Percentiles rank a stretch among this genome's conserved stretches.
phyloP scores from a whole-genome alignment of 2,113 vertebrate species.

The Holacanthus passer region DNA sequence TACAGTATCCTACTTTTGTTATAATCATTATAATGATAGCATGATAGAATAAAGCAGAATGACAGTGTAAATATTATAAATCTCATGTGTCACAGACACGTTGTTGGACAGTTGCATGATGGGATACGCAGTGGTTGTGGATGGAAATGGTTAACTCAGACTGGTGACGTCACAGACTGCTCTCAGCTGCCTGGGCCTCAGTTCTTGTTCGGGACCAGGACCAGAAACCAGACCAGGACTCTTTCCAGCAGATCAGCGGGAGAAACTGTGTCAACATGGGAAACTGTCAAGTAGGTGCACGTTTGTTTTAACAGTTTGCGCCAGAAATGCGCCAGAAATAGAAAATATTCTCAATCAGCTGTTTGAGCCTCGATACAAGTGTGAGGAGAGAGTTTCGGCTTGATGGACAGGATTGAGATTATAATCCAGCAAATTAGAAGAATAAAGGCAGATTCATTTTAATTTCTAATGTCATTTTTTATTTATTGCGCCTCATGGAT shows the following conservation, averaged over 20 bases:
- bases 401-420: too few relatives aligned
- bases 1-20: too few relatives aligned
- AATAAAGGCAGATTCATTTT: background rate
- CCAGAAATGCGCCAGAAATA: rapidly evolving
- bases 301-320: rapidly evolving
- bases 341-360: background rate
- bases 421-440: background rate
- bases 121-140: background rate
- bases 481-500: background rate
- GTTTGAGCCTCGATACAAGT: background rate
- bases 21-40: background rate
- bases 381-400: background rate
- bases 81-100: background rate
- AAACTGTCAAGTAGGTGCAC: conserved; percentile 83
- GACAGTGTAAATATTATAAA: background rate
- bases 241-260: background rate
- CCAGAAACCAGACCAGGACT: background rate
- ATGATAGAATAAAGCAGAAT: background rate
- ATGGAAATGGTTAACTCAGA: conserved; percentile 60
- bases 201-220: background rate
- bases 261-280: conserved; percentile 73
- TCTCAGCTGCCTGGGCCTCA: conserved; percentile 33
- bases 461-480: rapidly evolving
- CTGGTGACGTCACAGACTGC: conserved; percentile 64
- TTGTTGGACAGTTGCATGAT: background rate